Percentiles rank a stretch among this genome's conserved stretches.
Evolutionary conservation across 2,888 invertebrate species (phyloP).

Genomic region (Drosophila conformis): DNA sequence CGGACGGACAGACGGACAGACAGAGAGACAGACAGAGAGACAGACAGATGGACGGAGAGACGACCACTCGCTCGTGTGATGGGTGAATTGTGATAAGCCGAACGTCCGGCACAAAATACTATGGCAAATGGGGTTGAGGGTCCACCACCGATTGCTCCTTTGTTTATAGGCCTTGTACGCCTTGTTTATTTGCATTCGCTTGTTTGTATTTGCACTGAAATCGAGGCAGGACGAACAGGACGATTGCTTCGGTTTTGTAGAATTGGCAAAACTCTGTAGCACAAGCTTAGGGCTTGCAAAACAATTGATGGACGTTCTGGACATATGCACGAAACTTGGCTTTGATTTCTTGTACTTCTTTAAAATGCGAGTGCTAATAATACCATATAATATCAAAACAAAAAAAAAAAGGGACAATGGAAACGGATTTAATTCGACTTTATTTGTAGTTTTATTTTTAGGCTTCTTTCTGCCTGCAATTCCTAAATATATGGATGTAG

Average conservation of each 20-base stretch:
- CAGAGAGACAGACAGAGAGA: conserved; percentile 28
- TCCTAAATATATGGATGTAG: conserved; percentile 1
- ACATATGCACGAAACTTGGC: conserved; percentile 50
- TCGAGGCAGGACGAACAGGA: conserved; percentile 64
- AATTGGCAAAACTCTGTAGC: conserved; percentile 71
- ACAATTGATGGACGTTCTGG: conserved; percentile 62
- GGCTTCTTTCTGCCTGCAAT: conserved; percentile 9
- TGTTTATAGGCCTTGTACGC: conserved; percentile 73
- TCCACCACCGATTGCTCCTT: conserved; percentile 64
- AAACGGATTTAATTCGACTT: conserved; percentile 52
- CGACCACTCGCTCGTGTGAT: conserved; percentile 56
- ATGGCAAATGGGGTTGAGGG: conserved; percentile 3
- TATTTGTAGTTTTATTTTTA: conserved; percentile 48
- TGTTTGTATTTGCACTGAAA: conserved; percentile 80
- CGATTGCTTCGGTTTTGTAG: conserved; percentile 48
- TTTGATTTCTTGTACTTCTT: conserved; percentile 48
- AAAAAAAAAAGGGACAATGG: conserved; percentile 29
- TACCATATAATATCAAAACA: conserved; percentile 38
- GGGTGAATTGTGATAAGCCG: conserved; percentile 80
- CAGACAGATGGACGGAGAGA: conserved; percentile 13
- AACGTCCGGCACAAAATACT: conserved; percentile 38
- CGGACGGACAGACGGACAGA: conserved; percentile 11
- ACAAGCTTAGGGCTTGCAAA: conserved; percentile 63
- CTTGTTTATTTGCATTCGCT: conserved; percentile 78
- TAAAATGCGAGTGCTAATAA: conserved; percentile 62